Base-by-base conservation (phyloP, 2,888 invertebrate genomes). In the Agonopterix heracliana region DNA sequence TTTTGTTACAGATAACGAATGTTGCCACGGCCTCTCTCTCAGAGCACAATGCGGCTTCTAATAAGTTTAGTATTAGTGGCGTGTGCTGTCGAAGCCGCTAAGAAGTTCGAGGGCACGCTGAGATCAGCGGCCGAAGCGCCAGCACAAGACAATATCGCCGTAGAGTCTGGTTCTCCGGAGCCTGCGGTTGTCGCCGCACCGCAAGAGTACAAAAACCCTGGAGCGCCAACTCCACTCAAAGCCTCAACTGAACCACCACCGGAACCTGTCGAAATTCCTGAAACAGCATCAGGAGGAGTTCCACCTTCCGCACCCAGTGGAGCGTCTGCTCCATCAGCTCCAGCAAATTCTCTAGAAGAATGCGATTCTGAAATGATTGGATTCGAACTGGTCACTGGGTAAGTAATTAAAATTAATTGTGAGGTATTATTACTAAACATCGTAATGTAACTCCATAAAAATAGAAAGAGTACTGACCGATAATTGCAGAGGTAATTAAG, bases 381-480 rank as follows among this genome's bases (percentile, higher is more conserved):
- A 61, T 97, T 97, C 81, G 97, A 97, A 88, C 91, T 97, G 73
- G 93, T 96, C 68, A 97, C 96, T 60, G 97, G 95, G 91, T 91
- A 85, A 88, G 82, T 36, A 12, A 45, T 44, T 38, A n/a, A 10
- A 38, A n/a, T 38, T 38, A n/a, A 38, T 11, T 11, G 4, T 10
- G 38, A 38, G 38, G 3, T 26, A 26, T 26, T 26, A 5, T 26
- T 26, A 26, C 26, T 26, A 26, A 26, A 26, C 26, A 26, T 26
- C 13, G 14, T 38, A 38, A 46, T 34, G 46, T 41, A 42, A 42
- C 13, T 40, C 44, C 5, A 26, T 36, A 38, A 40, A 36, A 44
- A 38, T 44, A 44, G 36, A 41, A 35, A 41, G 34, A 58, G 65
- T 59, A 63, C 54, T 72, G 68, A 63, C 65, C 64, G 68, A 69